phyloP scores from a whole-genome alignment of 2,797 vertebrate genomes.

The Coreius guichenoti region DNA sequence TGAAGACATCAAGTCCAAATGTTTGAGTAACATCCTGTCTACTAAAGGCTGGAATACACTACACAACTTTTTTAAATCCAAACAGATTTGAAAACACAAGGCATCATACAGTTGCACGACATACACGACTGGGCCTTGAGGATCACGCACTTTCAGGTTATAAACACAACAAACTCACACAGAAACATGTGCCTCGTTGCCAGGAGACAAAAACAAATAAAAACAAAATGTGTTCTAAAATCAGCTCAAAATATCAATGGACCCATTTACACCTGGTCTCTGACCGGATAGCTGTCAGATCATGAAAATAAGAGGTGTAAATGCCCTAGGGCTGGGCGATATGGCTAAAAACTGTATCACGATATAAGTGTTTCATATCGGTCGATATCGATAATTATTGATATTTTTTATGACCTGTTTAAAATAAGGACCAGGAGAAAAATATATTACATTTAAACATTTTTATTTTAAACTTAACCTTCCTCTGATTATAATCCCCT shows the following conservation, averaged over 20 bases:
- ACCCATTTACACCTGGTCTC: neutral
- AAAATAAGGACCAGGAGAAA: too few species aligned
- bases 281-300: neutral
- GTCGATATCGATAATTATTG: too few species aligned
- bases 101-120: neutral
- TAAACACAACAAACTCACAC: neutral
- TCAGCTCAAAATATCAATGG: neutral
- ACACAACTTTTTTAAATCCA: neutral
- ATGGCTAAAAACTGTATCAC: too few species aligned
- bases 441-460: too few species aligned
- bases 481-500: too few species aligned
- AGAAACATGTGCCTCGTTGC: neutral
- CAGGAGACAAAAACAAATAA: neutral
- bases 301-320: too few species aligned
- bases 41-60: conserved; percentile 4
- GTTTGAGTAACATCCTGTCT: neutral
- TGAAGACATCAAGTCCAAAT: neutral
- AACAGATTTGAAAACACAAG: too few species aligned
- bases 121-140: neutral
- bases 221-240: neutral
- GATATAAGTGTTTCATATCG: too few species aligned
- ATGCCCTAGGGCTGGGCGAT: too few species aligned
- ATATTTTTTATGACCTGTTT: too few species aligned
- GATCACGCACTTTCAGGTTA: neutral
- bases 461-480: too few species aligned